Conservation (phyloP, 2,888 invertebrate species). For the Agonopterix alstromeriana region DNA sequence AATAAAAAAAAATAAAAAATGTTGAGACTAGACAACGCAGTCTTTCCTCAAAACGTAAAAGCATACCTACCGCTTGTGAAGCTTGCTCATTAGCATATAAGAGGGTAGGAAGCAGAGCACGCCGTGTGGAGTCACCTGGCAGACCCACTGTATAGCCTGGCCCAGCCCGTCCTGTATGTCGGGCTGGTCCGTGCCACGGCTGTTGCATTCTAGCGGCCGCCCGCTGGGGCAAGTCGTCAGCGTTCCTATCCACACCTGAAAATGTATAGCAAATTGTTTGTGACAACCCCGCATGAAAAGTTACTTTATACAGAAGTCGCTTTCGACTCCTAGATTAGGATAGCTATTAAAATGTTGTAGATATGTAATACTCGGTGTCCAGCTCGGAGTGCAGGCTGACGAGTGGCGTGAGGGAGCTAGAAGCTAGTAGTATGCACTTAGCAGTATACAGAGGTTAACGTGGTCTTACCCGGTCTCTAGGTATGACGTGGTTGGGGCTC, state of each 20-base stretch:
- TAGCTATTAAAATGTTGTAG: too few relatives aligned
- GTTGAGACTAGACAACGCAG: too few relatives aligned
- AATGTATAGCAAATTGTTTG: background rate
- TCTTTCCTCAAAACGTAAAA: too few relatives aligned
- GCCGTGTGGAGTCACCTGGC: constrained; percentile 80
- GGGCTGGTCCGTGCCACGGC: constrained; percentile 21
- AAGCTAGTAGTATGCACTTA: constrained; percentile 64
- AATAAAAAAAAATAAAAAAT: too few relatives aligned
- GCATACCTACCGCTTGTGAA: constrained; percentile 35
- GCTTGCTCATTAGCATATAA: constrained; percentile 78
- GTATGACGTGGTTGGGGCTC: constrained; percentile 83
- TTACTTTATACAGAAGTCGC: too few relatives aligned
- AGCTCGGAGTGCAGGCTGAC: constrained; percentile 84
- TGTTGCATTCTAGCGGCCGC: constrained; percentile 38
- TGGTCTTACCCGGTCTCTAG: constrained; percentile 66
- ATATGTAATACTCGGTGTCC: constrained; percentile 81
- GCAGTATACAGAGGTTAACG: constrained; percentile 21
- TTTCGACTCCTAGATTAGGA: too few relatives aligned
- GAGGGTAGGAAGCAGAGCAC: constrained; percentile 87
- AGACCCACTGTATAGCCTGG: constrained; percentile 67
- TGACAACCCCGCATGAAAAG: too few relatives aligned
- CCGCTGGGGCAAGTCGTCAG: constrained; percentile 60
- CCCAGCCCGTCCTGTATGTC: constrained; percentile 81
- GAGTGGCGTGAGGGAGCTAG: constrained; percentile 84
- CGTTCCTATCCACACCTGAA: constrained; percentile 79